phyloP scores from a whole-genome alignment of 1,140 invertebrate genomes.

The Drosophila rufa region DNA sequence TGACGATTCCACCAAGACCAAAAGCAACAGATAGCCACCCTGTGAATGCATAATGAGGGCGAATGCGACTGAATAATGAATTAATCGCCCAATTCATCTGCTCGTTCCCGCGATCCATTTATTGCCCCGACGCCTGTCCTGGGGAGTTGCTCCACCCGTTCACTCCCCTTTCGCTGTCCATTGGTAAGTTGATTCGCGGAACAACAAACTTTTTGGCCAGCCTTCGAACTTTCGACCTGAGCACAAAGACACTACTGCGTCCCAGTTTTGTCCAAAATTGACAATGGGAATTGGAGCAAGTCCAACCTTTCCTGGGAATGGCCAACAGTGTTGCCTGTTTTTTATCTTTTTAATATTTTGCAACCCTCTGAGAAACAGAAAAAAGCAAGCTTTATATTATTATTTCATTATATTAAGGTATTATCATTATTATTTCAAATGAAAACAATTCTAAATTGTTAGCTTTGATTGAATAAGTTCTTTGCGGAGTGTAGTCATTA shows the following conservation, averaged over 20 bases:
- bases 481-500: too few species aligned
- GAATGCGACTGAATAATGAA: slow-evolving; percentile 48
- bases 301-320: neutral
- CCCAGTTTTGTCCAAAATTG: neutral
- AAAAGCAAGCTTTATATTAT: too few species aligned
- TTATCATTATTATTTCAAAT: too few species aligned
- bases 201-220: neutral
- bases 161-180: neutral
- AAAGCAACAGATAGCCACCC: slow-evolving; percentile 26
- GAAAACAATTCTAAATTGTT: too few species aligned
- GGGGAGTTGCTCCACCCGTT: neutral
- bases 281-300: slow-evolving; percentile 3
- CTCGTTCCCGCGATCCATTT: slow-evolving; percentile 43
- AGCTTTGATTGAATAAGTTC: too few species aligned
- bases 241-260: neutral
- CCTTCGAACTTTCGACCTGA: slow-evolving; percentile 1
- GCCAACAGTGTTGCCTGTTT: neutral
- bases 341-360: too few species aligned
- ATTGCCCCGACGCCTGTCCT: slow-evolving; percentile 1
- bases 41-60: slow-evolving; percentile 45
- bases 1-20: slow-evolving; percentile 3
- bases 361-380: too few species aligned
- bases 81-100: slow-evolving; percentile 49
- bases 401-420: too few species aligned
- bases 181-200: slow-evolving; percentile 20